phyloP scores from a whole-genome alignment of 2,797 vertebrate species.

The Intellagama lesueurii region DNA sequence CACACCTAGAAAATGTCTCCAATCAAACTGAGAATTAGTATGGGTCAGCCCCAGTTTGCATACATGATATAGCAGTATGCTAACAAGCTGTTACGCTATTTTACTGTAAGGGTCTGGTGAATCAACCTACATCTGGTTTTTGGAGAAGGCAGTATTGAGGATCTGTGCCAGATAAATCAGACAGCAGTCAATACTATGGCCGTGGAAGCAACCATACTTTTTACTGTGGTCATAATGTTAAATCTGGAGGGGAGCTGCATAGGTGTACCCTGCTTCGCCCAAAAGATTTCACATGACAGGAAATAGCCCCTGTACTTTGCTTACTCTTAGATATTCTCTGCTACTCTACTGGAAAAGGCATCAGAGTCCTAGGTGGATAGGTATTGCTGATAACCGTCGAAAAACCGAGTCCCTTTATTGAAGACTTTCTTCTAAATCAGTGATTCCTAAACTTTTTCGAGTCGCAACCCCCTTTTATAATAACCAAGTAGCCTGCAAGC shows the following conservation, averaged over 20 bases:
- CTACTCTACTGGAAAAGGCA: neutral
- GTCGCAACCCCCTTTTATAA: too few species aligned
- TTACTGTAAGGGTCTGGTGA: neutral
- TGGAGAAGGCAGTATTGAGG: neutral
- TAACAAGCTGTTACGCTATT: neutral
- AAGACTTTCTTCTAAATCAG: neutral
- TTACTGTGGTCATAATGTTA: neutral
- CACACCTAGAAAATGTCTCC: neutral
- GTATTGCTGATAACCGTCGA: neutral
- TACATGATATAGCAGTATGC: neutral
- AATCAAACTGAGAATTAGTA: neutral
- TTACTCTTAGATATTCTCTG: neutral
- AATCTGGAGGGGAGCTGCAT: neutral
- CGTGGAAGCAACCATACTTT: too few species aligned
- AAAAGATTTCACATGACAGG: too few species aligned
- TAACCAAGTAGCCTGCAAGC: too few species aligned
- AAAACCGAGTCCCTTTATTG: neutral
- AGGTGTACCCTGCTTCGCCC: neutral
- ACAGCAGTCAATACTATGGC: too few species aligned
- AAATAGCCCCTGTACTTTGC: neutral
- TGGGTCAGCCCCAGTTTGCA: neutral
- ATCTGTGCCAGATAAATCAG: neutral
- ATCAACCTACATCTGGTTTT: neutral
- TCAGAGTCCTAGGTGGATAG: neutral
- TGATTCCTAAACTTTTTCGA: neutral